Conservation (phyloP, 2,888 invertebrate species). For the Crematogaster levior region DNA sequence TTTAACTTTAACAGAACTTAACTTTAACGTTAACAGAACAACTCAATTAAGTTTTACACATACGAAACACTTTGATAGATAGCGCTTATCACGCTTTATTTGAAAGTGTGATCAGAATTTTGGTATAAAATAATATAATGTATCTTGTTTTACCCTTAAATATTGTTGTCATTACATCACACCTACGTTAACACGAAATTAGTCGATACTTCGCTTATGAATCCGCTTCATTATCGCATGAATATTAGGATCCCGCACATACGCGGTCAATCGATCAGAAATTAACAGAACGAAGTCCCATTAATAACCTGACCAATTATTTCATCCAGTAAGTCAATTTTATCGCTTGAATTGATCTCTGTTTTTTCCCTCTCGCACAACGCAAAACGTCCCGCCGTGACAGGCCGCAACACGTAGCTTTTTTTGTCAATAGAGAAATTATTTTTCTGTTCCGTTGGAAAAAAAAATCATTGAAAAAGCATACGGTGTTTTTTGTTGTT, state of each 20-base stretch:
- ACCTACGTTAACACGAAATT: not conserved
- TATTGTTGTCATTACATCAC: not conserved
- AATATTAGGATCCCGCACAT: not conserved
- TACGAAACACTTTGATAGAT: not conserved
- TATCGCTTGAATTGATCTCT: slow-evolving; percentile 19
- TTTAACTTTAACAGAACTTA: too few relatives aligned
- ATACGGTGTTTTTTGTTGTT: slow-evolving; percentile 38
- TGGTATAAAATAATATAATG: not conserved
- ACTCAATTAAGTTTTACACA: not conserved
- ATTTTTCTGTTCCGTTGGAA: slow-evolving; percentile 34
- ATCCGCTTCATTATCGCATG: not conserved
- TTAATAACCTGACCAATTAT: slow-evolving; percentile 22
- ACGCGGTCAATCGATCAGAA: slow-evolving; percentile 4
- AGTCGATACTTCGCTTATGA: not conserved
- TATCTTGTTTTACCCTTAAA: not conserved
- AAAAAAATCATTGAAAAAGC: slow-evolving; percentile 23
- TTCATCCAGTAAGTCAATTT: slow-evolving; percentile 35
- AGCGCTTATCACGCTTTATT: not conserved
- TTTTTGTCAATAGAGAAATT: slow-evolving; percentile 42
- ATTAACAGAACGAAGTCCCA: slow-evolving; percentile 18
- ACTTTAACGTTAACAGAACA: not conserved
- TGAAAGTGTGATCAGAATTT: not conserved
- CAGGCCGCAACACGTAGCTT: slow-evolving; percentile 31
- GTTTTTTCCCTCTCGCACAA: not conserved
- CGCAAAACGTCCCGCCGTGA: slow-evolving; percentile 38